Percentiles rank a stretch among this genome's conserved stretches.
Conservation (phyloP, 2,888 invertebrate species). For the Bugula neritina region DNA sequence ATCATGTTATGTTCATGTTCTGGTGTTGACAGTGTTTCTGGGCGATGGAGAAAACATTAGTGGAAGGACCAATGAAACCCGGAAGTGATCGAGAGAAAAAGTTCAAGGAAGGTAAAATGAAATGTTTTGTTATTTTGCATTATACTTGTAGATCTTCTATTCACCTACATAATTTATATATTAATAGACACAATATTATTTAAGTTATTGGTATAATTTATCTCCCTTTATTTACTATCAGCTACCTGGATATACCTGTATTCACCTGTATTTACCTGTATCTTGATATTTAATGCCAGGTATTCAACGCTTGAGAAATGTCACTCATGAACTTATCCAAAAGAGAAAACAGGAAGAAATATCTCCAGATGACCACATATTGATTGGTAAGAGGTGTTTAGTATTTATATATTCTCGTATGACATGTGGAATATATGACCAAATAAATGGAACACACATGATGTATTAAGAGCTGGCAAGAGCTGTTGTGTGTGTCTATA, state of each 20-base stretch:
- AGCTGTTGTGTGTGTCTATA: no score
- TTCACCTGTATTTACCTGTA: not conserved
- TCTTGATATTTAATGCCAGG: no score
- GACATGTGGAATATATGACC: no score
- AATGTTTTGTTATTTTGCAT: not conserved
- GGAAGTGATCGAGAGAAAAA: not conserved
- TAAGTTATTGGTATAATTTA: not conserved
- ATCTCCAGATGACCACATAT: constrained; percentile 33
- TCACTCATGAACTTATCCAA: constrained; percentile 32
- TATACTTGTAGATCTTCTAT: not conserved
- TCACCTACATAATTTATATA: not conserved
- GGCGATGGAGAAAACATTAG: not conserved
- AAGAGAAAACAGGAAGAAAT: constrained; percentile 33
- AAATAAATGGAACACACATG: no score
- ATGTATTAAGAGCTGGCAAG: no score
- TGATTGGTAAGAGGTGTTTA: constrained; percentile 36
- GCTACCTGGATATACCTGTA: not conserved
- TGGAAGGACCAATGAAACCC: not conserved
- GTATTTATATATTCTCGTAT: no score
- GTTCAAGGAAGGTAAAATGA: not conserved
- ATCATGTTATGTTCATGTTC: no score
- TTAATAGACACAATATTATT: not conserved
- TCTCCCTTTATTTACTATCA: not conserved
- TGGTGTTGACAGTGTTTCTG: not conserved
- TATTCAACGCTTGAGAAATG: constrained; percentile 29